A percentile compares a stretch with the other conserved stretches of the same genome.
Evolutionary conservation across 1,140 invertebrate genomes (phyloP).

Genomic region (Drosophila lini): DNA sequence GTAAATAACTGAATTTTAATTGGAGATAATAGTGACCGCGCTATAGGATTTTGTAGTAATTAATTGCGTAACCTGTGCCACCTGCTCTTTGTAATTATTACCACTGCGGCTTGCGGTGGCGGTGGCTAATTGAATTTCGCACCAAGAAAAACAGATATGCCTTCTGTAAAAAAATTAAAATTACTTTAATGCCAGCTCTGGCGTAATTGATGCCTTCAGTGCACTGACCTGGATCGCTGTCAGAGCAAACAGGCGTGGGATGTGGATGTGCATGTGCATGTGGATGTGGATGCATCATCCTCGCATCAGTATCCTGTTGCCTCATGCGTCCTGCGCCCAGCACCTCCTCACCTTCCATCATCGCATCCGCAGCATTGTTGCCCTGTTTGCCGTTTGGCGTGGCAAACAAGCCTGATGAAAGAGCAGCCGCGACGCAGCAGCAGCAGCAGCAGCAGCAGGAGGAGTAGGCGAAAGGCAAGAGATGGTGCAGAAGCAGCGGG

Average conservation of each 20-base stretch:
- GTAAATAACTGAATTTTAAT: slow-evolving; percentile 42
- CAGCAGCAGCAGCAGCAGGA: slow-evolving; percentile 15
- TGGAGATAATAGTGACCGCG: slow-evolving; percentile 18
- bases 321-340: slow-evolving; percentile 4
- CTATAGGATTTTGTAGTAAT: slow-evolving; percentile 26
- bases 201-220: slow-evolving; percentile 50
- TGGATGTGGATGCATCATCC: slow-evolving; percentile 31
- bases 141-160: slow-evolving; percentile 29
- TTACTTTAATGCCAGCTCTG: slow-evolving; percentile 47
- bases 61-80: slow-evolving; percentile 35
- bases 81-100: slow-evolving; percentile 42
- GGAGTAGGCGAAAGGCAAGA: background rate
- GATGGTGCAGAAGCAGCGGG: slow-evolving; percentile 1
- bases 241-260: slow-evolving; percentile 26
- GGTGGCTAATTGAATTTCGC: slow-evolving; percentile 42
- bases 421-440: slow-evolving; percentile 43
- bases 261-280: slow-evolving; percentile 12
- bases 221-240: slow-evolving; percentile 69
- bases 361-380: slow-evolving; percentile 45
- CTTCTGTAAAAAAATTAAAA: slow-evolving; percentile 25
- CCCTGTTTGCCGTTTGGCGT: slow-evolving; percentile 41
- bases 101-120: slow-evolving; percentile 28
- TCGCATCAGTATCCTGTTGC: slow-evolving; percentile 24
- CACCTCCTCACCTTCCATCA: slow-evolving; percentile 13
- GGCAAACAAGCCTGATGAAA: slow-evolving; percentile 50